Conservation (phyloP, 2,113 vertebrate species). For the Takifugu flavidus region DNA sequence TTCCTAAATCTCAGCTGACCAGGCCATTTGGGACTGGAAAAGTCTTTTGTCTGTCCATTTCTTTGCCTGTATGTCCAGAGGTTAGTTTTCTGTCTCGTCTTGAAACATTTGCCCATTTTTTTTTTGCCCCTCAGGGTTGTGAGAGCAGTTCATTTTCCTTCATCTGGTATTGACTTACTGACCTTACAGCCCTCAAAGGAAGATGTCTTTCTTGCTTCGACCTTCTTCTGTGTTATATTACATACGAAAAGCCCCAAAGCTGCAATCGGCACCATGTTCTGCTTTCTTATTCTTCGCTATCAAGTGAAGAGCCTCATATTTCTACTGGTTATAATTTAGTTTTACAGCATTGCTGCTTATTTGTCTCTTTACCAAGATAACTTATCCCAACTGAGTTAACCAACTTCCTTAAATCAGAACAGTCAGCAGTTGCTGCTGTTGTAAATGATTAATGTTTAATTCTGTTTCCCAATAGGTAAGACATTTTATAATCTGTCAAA, state of each 20-base stretch:
- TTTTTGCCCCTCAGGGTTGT: constrained; percentile 32
- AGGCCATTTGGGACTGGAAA: constrained; percentile 23
- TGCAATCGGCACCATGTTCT: not conserved
- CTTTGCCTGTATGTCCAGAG: constrained; percentile 22
- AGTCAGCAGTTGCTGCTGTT: constrained; percentile 6
- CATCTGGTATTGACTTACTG: constrained; percentile 25
- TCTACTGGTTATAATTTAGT: not conserved
- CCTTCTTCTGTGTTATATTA: not conserved
- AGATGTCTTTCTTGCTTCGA: constrained; percentile 8
- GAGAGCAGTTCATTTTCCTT: constrained; percentile 14
- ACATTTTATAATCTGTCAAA: no score
- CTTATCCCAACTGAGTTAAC: not conserved
- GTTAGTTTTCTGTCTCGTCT: constrained; percentile 15
- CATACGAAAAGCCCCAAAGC: not conserved
- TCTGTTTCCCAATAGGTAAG: not conserved
- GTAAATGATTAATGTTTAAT: constrained; percentile 19
- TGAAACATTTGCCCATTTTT: constrained; percentile 4
- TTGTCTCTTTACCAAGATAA: not conserved
- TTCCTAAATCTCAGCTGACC: constrained; percentile 26
- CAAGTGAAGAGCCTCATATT: not conserved
- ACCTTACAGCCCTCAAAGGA: constrained; percentile 19
- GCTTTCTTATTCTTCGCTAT: constrained; percentile 9
- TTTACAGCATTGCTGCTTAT: not conserved
- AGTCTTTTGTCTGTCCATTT: constrained; percentile 47
- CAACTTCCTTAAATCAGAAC: constrained; percentile 7